Percentiles rank a stretch among this genome's conserved stretches.
These are phyloP conservation scores for Sinonovacula constricta DNA, from an alignment of 1,140 invertebrate species.

Conservation along the genomic window DNA sequence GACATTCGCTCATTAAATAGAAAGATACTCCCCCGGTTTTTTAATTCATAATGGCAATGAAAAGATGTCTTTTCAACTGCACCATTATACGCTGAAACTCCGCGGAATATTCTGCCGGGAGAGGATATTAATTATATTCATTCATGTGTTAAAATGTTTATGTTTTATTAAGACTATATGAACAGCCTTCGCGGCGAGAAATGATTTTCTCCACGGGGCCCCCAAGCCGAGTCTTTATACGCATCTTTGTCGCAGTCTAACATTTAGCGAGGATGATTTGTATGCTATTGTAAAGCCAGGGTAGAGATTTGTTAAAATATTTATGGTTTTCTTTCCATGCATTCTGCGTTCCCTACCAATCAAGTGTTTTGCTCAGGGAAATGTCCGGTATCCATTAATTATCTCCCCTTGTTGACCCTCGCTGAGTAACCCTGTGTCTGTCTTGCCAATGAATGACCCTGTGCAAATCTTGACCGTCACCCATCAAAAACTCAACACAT, in stretches of 20 bases:
- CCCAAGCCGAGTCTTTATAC: conserved; percentile 8
- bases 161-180: conserved; percentile 40
- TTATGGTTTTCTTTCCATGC: too few relatives aligned
- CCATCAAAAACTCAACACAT: too few relatives aligned
- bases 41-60: conserved; percentile 25
- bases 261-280: conserved; percentile 24
- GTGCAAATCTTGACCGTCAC: too few relatives aligned
- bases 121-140: conserved; percentile 5
- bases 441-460: too few relatives aligned
- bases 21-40: conserved; percentile 9
- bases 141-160: conserved; percentile 43
- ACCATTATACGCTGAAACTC: not conserved
- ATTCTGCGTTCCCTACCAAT: conserved; percentile 18
- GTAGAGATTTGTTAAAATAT: too few relatives aligned
- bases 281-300: conserved; percentile 24
- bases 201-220: conserved; percentile 3
- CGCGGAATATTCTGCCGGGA: not conserved
- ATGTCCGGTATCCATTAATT: too few relatives aligned
- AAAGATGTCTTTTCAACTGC: conserved; percentile 20
- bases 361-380: too few relatives aligned
- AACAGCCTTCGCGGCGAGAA: conserved; percentile 11
- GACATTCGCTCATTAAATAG: conserved; percentile 1
- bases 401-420: too few relatives aligned
- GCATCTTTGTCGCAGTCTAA: conserved; percentile 24
- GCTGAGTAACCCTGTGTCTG: too few relatives aligned